Conservation (phyloP, 1,140 invertebrate genomes). For the Schlechtendalia chinensis region DNA sequence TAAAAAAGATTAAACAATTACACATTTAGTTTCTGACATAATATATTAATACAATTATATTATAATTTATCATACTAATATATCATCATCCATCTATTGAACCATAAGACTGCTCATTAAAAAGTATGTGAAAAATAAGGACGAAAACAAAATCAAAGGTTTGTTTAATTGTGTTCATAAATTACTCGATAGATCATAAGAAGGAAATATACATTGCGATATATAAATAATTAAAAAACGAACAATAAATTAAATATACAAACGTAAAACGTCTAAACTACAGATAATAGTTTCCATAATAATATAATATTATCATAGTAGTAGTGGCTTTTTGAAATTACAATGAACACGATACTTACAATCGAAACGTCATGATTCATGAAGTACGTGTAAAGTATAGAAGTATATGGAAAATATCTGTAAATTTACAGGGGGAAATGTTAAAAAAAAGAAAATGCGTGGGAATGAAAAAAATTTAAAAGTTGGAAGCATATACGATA, state of each 20-base stretch:
- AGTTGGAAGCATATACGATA: background rate
- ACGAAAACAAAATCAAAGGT: background rate
- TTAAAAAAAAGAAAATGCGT: background rate
- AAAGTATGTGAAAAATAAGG: too few relatives aligned
- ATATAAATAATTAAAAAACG: background rate
- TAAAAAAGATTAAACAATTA: too few relatives aligned
- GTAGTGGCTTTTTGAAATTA: too few relatives aligned
- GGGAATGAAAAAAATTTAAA: constrained; percentile 29
- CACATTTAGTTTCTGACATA: too few relatives aligned
- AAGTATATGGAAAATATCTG: too few relatives aligned
- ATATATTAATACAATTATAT: too few relatives aligned
- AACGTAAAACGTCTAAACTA: background rate
- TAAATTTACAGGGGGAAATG: background rate
- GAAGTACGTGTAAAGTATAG: background rate
- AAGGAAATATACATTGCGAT: too few relatives aligned
- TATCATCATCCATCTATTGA: too few relatives aligned
- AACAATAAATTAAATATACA: background rate
- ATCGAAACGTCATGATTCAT: constrained; percentile 37
- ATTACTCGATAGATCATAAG: background rate
- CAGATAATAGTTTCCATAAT: background rate
- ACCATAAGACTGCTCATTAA: background rate
- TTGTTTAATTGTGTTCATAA: background rate
- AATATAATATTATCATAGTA: background rate
- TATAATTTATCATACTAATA: too few relatives aligned
- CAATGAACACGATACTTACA: background rate